These are phyloP conservation scores for Anarrhichthys ocellatus DNA, from an alignment of 2,113 vertebrate genomes.

Conservation along the genomic window DNA sequence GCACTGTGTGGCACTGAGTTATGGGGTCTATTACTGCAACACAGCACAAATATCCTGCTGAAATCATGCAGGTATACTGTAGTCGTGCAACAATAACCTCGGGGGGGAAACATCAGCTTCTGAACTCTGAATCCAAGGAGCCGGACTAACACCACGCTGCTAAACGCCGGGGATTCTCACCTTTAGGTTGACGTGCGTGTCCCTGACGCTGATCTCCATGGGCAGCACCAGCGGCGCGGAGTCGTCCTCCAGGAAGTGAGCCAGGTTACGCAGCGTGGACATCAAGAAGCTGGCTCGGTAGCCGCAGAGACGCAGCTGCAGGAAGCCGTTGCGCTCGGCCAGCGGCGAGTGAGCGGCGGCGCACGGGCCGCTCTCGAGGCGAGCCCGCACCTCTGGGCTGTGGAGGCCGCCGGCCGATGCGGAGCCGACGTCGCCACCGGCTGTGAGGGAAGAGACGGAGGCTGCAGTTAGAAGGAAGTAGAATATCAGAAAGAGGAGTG, in stretches of 20 bases:
- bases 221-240: slow-evolving; percentile 91
- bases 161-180: slow-evolving; percentile 71
- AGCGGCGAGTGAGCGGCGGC: slow-evolving; percentile 90
- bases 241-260: slow-evolving; percentile 95
- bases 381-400: slow-evolving; percentile 88
- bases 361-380: slow-evolving; percentile 91
- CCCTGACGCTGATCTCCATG: slow-evolving; percentile 94
- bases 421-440: slow-evolving; percentile 17
- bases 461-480: slow-evolving; percentile 18
- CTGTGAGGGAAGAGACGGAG: slow-evolving; percentile 18
- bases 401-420: not conserved
- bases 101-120: not conserved
- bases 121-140: not conserved
- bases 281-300: slow-evolving; percentile 92
- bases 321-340: slow-evolving; percentile 94
- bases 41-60: slow-evolving; percentile 21
- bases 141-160: not conserved
- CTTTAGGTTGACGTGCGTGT: slow-evolving; percentile 92
- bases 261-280: slow-evolving; percentile 92
- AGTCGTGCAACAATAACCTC: not conserved
- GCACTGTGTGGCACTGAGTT: slow-evolving; percentile 12
- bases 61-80: not conserved
- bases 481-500: slow-evolving; percentile 22
- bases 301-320: slow-evolving; percentile 91
- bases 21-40: slow-evolving; percentile 22